A percentile compares a stretch with the other conserved stretches of the same genome.
Evolutionary conservation across 2,113 vertebrate species (phyloP).

Genomic region (Gadus macrocephalus): DNA sequence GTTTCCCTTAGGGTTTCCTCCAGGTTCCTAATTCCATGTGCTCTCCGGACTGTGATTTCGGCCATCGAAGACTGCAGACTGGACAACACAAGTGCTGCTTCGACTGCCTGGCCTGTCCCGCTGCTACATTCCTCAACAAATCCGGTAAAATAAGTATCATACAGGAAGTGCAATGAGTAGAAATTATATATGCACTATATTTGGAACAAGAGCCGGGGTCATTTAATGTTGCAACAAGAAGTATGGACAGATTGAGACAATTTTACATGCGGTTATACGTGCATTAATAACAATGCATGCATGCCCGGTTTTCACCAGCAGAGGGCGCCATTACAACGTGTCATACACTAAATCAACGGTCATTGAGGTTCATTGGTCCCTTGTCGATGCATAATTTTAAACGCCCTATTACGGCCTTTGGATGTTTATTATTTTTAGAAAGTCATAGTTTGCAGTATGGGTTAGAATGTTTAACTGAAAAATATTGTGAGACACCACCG

Average conservation of each 20-base stretch:
- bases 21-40: constrained; percentile 76
- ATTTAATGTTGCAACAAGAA: neutral
- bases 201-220: no score
- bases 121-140: constrained; percentile 72
- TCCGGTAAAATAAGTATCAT: constrained; percentile 60
- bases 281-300: neutral
- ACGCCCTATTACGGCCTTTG: neutral
- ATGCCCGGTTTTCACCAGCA: neutral
- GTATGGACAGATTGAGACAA: neutral
- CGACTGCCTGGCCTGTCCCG: constrained; percentile 68
- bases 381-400: neutral
- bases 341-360: no score
- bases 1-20: neutral
- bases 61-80: constrained; percentile 61
- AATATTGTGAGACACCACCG: neutral
- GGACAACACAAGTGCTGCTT: constrained; percentile 80
- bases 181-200: neutral
- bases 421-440: no score
- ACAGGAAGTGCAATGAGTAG: neutral
- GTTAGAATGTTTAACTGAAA: neutral
- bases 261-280: neutral
- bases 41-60: constrained; percentile 69
- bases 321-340: neutral
- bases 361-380: neutral
- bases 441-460: no score